Evolutionary conservation across 2,888 invertebrate genomes (phyloP).

Genomic region (Lasioglossum leucozonium): DNA sequence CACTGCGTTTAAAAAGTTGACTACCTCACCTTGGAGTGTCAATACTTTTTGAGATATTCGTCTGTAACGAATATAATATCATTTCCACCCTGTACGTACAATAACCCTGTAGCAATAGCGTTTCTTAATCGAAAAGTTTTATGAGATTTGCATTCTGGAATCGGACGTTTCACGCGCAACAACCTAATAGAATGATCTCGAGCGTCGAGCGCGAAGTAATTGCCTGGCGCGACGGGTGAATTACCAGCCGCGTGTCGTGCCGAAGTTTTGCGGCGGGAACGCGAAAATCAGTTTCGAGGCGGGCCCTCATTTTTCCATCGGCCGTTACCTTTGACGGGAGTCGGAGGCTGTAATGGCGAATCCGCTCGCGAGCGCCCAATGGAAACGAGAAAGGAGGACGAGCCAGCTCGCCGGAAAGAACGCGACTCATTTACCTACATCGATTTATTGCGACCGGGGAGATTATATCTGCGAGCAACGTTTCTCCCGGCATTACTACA

Average conservation of each 20-base stretch:
- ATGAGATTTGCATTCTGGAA: no score
- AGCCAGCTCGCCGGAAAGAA: constrained; percentile 56
- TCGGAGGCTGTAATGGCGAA: constrained; percentile 10
- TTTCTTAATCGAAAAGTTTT: no score
- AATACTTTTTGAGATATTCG: no score
- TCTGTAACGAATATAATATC: no score
- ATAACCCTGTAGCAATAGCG: no score
- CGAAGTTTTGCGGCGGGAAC: constrained; percentile 28
- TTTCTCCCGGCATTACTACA: constrained; percentile 55
- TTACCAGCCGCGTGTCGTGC: constrained; percentile 31
- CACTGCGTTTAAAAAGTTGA: no score
- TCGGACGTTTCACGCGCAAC: no score
- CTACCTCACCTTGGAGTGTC: no score
- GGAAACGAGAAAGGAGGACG: constrained; percentile 75
- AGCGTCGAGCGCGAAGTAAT: constrained; percentile 35
- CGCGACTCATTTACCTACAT: constrained; percentile 76
- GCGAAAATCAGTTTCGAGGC: constrained; percentile 58
- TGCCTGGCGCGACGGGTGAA: constrained; percentile 34
- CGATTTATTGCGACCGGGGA: constrained; percentile 73
- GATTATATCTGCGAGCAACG: constrained; percentile 65
- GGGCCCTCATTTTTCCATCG: constrained; percentile 37
- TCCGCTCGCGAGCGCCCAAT: constrained; percentile 48
- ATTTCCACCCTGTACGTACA: no score
- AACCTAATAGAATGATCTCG: not conserved
- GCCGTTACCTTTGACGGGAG: constrained; percentile 14